Conservation (phyloP, 1,140 invertebrate genomes). For the Drosophila quadrilineata region DNA sequence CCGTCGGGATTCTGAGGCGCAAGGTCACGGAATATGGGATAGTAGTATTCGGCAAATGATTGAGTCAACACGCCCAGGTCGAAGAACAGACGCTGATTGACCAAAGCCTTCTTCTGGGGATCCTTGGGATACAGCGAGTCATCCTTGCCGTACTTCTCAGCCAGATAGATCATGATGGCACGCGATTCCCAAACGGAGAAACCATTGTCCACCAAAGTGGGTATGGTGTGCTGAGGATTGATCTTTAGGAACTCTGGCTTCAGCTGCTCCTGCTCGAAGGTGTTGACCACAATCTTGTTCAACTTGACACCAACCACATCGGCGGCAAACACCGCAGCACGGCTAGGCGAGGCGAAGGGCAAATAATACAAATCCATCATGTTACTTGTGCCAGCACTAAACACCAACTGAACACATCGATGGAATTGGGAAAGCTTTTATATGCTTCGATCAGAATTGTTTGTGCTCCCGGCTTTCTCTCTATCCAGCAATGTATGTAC, state of each 20-base stretch:
- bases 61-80: conserved; percentile 86
- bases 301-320: conserved; percentile 86
- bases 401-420: background rate
- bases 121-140: conserved; percentile 86
- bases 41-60: conserved; percentile 85
- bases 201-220: conserved; percentile 86
- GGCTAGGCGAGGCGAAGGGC: conserved; percentile 85
- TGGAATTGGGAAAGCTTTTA: conserved; percentile 2
- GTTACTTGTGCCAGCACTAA: background rate
- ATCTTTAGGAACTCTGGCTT: conserved; percentile 87
- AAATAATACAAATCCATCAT: conserved; percentile 85
- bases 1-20: conserved; percentile 84
- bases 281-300: conserved; percentile 85
- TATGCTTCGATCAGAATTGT: background rate
- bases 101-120: conserved; percentile 84
- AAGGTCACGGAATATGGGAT: conserved; percentile 85
- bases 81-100: conserved; percentile 88
- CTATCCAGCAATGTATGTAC: background rate
- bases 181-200: conserved; percentile 86
- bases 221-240: conserved; percentile 84
- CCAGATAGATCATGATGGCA: conserved; percentile 87
- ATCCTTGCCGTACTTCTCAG: conserved; percentile 86
- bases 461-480: background rate
- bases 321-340: conserved; percentile 86
- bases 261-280: conserved; percentile 85